Evolutionary conservation across 1,140 invertebrate genomes (phyloP).

Genomic region (Formica exsecta): DNA sequence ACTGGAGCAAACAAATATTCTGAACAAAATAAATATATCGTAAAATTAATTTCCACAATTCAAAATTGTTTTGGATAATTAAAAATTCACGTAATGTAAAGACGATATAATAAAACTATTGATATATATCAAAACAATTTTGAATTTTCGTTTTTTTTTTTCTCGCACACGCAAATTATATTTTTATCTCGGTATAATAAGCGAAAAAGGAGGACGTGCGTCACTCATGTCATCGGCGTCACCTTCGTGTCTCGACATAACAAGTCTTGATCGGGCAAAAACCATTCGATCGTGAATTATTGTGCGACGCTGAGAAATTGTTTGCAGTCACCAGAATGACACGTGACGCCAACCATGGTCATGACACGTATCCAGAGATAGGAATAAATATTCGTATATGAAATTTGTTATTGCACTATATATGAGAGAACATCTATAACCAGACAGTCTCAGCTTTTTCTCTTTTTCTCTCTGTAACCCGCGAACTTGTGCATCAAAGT

Average conservation of each 20-base stretch:
- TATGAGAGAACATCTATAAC: neutral
- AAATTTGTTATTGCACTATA: conserved; percentile 40
- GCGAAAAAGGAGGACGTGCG: conserved; percentile 37
- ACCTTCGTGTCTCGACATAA: conserved; percentile 42
- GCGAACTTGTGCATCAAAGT: conserved; percentile 22
- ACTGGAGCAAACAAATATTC: neutral
- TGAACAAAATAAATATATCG: neutral
- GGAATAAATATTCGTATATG: neutral
- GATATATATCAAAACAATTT: too few species aligned
- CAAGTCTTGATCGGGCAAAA: conserved; percentile 36
- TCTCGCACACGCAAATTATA: conserved; percentile 15
- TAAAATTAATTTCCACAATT: conserved; percentile 4
- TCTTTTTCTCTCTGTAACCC: neutral
- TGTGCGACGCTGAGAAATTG: conserved; percentile 55
- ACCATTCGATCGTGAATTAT: conserved; percentile 57
- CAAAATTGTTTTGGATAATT: neutral
- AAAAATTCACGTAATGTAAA: neutral
- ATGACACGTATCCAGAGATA: conserved; percentile 32
- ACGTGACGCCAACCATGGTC: conserved; percentile 7
- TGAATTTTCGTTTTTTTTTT: conserved; percentile 12
- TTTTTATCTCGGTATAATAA: conserved; percentile 41
- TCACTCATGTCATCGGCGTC: conserved; percentile 44
- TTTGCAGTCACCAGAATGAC: conserved; percentile 38
- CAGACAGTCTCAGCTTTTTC: neutral
- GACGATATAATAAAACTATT: too few species aligned